These are phyloP conservation scores for Forbesichthys agassizii DNA, from an alignment of 2,113 vertebrate species.

Conservation along the genomic window DNA sequence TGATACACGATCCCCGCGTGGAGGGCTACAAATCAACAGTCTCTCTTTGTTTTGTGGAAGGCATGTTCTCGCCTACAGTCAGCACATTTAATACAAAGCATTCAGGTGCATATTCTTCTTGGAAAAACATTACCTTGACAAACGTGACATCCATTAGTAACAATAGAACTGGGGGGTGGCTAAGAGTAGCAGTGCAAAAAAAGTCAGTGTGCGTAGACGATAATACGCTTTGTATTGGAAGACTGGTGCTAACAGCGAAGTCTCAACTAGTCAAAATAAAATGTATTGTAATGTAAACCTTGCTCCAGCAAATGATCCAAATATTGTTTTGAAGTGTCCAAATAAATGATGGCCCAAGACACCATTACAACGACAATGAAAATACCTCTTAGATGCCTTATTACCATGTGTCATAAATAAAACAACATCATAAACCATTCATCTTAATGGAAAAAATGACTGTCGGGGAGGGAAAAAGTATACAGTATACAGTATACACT, in stretches of 20 bases:
- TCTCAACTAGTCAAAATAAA: too few species aligned
- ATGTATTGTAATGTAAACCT: too few species aligned
- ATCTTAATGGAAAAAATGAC: conserved; percentile 7
- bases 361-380: conserved; percentile 32
- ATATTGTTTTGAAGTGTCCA: conserved; percentile 14
- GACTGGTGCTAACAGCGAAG: too few species aligned
- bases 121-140: conserved; percentile 50
- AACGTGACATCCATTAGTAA: conserved; percentile 59
- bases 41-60: conserved; percentile 41
- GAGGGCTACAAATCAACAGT: conserved; percentile 61
- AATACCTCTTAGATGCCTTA: conserved; percentile 12
- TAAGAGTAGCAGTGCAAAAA: too few species aligned
- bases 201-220: too few species aligned
- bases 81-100: conserved; percentile 38
- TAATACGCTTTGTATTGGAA: too few species aligned
- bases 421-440: conserved; percentile 37
- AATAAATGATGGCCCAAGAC: conserved; percentile 10
- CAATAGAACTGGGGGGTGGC: conserved; percentile 33
- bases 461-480: too few species aligned
- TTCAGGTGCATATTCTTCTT: conserved; percentile 39
- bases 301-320: too few species aligned
- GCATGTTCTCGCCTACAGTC: conserved; percentile 31
- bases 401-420: conserved; percentile 45
- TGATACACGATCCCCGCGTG: conserved; percentile 57
- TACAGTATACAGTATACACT: too few species aligned